phyloP scores from a whole-genome alignment of 2,888 invertebrate genomes.

The Eupithecia dodoneata region DNA sequence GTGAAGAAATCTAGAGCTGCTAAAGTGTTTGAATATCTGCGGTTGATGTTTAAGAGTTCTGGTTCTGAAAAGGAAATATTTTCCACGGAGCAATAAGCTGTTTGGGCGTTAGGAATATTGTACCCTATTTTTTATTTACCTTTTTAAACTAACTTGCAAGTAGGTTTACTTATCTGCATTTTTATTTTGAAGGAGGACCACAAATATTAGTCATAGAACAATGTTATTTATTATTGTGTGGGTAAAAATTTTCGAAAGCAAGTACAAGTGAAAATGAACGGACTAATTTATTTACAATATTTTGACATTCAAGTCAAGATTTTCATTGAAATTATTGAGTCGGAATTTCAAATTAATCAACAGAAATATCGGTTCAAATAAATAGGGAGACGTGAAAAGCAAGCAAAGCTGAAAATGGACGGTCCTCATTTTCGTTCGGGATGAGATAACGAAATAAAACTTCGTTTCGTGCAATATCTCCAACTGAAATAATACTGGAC shows the following conservation, averaged over 20 bases:
- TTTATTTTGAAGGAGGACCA: neutral
- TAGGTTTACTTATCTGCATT: neutral
- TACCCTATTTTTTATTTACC: neutral
- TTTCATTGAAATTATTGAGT: neutral
- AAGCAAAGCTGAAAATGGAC: slow-evolving; percentile 45
- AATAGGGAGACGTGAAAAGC: slow-evolving; percentile 40
- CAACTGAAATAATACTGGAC: slow-evolving; percentile 10
- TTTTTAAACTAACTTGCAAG: neutral
- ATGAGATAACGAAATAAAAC: slow-evolving; percentile 62
- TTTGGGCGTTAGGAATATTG: neutral
- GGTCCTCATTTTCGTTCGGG: slow-evolving; percentile 48
- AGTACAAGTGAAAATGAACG: neutral
- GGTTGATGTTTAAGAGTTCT: neutral
- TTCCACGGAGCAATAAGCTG: neutral
- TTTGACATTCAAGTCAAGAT: neutral
- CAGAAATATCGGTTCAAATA: slow-evolving; percentile 20
- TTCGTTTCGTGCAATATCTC: slow-evolving; percentile 36
- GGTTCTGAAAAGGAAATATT: neutral
- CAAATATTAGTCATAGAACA: neutral
- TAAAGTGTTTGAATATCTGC: slow-evolving; percentile 22
- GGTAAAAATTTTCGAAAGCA: neutral
- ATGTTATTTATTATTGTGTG: neutral
- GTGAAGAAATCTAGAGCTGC: slow-evolving; percentile 29
- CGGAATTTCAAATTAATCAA: slow-evolving; percentile 7
- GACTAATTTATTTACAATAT: neutral